Evolutionary conservation across 1,140 invertebrate species (phyloP), one percentile per base, ranked within the genome.

Genomic region (Teleopsis dalmanni): DNA sequence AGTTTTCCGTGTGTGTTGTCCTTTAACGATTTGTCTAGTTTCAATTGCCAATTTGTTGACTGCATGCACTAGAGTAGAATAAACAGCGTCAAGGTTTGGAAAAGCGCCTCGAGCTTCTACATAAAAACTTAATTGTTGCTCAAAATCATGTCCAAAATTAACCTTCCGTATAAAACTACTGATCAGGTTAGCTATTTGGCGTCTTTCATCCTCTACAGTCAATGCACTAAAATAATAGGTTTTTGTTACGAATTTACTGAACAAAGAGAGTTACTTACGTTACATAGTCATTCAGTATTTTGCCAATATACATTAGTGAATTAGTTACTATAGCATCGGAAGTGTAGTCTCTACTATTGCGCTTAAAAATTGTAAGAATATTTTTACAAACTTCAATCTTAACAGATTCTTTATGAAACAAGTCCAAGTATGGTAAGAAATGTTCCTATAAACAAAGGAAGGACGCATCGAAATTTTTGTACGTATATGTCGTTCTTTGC

Each of bases 151-250:
- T 23, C 87, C 85, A 70, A 87, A 92, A 55, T 84, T 78, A 5
- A 96, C 85, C 42, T 80, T 78, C 57, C 82, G 77, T 14, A 97
- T 80, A 51, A 93, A 83, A 51, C 78, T 79, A 53, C 83, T 87
- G 43, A 97, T 88, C 18, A 96, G 72, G 50, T 83, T 79, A 7
- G 88, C 83, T 38, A 95, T 89, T 68, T 88, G 82, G 53, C 91
- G 82, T 43, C 83, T 83, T 69, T 97, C 94, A 73, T 97, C 95
- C 42, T 95, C 90, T 3, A 95, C 83, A 2, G 89, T 92, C n/a
- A 95, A 72, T 2, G 91, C 88, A 71, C 88, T 93, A 37, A 48
- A 47, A 40, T 31, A 47, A n/a, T 52, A 48, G 2, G 25, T 4
- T 52, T 16, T 9, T 16, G 43, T 0, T 47, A n/a, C 27, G 44